Conservation (phyloP, 2,797 vertebrate species). For the Anguilla megastoma region DNA sequence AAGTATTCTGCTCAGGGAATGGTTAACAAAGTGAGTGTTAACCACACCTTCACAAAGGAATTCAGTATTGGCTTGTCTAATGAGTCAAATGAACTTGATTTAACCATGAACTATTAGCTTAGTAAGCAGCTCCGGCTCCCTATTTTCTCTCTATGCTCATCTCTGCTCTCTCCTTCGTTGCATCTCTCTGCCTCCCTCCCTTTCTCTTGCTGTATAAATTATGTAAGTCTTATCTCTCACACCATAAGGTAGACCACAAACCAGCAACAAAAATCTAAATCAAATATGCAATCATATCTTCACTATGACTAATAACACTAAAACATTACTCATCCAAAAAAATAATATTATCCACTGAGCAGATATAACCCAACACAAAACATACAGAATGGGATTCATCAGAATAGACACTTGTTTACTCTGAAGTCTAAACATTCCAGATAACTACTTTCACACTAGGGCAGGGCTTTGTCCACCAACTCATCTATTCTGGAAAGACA, state of each 20-base stretch:
- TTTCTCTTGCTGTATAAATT: background rate
- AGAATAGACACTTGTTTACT: no score
- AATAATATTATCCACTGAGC: no score
- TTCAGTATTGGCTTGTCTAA: background rate
- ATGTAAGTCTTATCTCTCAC: slow-evolving; percentile 8
- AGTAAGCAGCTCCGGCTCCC: background rate
- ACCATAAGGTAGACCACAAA: background rate
- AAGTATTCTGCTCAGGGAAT: background rate
- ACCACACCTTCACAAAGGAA: background rate
- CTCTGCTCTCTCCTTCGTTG: background rate
- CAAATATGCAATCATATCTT: no score
- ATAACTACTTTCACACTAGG: no score
- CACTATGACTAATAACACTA: no score
- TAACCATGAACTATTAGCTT: background rate
- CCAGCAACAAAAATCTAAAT: background rate
- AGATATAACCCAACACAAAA: no score
- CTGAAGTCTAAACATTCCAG: no score
- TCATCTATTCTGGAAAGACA: no score
- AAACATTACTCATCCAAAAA: no score
- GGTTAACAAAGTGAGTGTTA: background rate
- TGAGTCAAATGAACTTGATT: background rate
- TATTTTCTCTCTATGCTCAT: background rate
- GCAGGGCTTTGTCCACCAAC: no score
- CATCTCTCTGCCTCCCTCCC: background rate
- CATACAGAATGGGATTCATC: no score